These are phyloP conservation scores for Peromyscus maniculatus DNA, from an alignment of 2,113 vertebrate species.

Conservation along the genomic window DNA sequence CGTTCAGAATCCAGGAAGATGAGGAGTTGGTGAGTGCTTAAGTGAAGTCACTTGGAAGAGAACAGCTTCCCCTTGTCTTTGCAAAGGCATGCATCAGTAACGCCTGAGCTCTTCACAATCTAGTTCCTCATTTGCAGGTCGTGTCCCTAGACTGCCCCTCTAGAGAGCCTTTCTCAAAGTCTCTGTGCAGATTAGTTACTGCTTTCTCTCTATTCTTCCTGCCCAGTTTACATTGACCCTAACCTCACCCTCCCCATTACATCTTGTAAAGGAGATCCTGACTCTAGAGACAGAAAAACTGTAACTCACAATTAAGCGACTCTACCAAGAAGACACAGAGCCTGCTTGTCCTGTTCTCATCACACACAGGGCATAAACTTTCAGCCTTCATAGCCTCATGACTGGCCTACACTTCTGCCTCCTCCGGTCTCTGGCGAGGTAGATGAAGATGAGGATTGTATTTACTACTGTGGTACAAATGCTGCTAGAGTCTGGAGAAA, in stretches of 20 bases:
- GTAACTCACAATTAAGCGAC: not conserved
- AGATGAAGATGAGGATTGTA: not conserved
- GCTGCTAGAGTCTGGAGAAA: not conserved
- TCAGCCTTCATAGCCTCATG: not conserved
- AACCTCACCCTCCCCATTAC: not conserved
- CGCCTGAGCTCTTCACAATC: not conserved
- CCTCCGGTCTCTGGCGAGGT: not conserved
- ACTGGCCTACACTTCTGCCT: not conserved
- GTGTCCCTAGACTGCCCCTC: not conserved
- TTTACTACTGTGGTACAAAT: not conserved
- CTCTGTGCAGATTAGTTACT: not conserved
- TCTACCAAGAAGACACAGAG: not conserved
- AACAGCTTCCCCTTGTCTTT: not conserved
- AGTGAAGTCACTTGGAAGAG: not conserved
- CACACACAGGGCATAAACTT: not conserved
- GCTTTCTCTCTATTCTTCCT: not conserved
- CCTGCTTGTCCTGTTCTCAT: not conserved
- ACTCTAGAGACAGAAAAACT: not conserved
- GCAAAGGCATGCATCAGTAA: not conserved
- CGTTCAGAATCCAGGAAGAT: conserved; percentile 33
- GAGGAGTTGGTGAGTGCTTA: not conserved
- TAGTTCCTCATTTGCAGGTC: not conserved
- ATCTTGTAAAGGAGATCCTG: not conserved
- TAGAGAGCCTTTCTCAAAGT: not conserved
- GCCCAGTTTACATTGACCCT: not conserved